phyloP scores from a whole-genome alignment of 2,797 vertebrate species.

The Odontamblyopus lacepedii region DNA sequence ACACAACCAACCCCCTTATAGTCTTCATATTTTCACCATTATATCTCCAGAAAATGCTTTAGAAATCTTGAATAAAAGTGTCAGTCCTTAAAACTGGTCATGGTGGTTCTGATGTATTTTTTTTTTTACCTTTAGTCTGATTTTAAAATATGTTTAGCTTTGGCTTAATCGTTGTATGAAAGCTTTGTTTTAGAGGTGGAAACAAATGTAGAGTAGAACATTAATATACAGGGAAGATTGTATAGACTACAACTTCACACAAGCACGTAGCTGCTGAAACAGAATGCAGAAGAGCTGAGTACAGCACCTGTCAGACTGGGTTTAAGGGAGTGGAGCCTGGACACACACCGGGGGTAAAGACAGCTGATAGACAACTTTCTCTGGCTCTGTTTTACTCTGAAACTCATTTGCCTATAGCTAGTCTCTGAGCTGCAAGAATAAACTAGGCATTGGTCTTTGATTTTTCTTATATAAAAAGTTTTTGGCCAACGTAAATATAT shows the following conservation, averaged over 20 bases:
- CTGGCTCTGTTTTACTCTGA: slow-evolving; percentile 20
- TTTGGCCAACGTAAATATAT: no score
- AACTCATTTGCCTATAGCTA: slow-evolving; percentile 60
- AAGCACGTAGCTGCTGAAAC: slow-evolving; percentile 29
- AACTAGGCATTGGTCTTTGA: slow-evolving; percentile 40
- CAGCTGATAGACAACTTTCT: slow-evolving; percentile 66
- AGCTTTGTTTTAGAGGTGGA: no score
- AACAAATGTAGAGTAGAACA: no score
- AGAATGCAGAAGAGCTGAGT: slow-evolving; percentile 47
- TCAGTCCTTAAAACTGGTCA: neutral
- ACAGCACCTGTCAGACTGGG: slow-evolving; percentile 65
- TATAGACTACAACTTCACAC: neutral
- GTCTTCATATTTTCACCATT: neutral
- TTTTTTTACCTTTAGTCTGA: neutral
- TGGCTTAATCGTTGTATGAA: neutral
- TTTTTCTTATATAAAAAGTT: slow-evolving; percentile 21
- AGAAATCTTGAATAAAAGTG: neutral
- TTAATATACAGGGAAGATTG: neutral
- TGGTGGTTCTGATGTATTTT: neutral
- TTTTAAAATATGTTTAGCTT: neutral
- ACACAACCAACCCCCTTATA: neutral
- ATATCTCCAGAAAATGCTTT: neutral
- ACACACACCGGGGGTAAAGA: slow-evolving; percentile 59
- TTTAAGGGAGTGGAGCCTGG: slow-evolving; percentile 66
- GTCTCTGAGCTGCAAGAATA: slow-evolving; percentile 56